Evolutionary conservation across 2,797 vertebrate genomes (phyloP).

Genomic region (Paramormyrops hopkinsi): DNA sequence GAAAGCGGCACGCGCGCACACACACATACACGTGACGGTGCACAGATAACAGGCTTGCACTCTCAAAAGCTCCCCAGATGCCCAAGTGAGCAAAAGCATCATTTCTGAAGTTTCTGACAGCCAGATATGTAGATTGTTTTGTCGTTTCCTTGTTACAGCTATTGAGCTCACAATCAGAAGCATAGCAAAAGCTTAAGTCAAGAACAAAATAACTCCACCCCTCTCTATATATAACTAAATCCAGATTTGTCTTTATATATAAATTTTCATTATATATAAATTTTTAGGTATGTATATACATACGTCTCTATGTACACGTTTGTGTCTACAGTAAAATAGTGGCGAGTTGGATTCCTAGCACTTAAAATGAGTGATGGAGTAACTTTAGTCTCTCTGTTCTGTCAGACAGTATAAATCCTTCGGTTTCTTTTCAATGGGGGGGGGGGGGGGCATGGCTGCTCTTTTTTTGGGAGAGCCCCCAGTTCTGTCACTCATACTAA

Average conservation of each 20-base stretch:
- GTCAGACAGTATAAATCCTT: neutral
- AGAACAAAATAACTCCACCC: slow-evolving; percentile 62
- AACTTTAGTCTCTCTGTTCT: slow-evolving; percentile 26
- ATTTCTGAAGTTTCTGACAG: neutral
- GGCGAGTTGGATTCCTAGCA: slow-evolving; percentile 61
- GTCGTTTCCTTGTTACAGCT: slow-evolving; percentile 25
- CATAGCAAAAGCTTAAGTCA: slow-evolving; percentile 51
- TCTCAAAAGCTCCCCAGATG: neutral
- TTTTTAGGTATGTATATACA: slow-evolving; percentile 63
- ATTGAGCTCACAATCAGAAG: slow-evolving; percentile 26
- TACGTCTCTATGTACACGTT: slow-evolving; percentile 62
- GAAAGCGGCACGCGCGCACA: neutral
- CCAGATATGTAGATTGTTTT: neutral
- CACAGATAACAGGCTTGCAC: neutral
- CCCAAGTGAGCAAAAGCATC: neutral
- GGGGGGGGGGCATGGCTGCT: neutral
- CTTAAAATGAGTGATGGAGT: slow-evolving; percentile 56
- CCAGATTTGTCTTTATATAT: slow-evolving; percentile 61
- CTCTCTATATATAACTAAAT: slow-evolving; percentile 61
- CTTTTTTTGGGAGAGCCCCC: neutral
- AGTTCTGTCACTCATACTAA: neutral
- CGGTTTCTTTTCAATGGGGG: neutral
- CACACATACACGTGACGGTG: neutral
- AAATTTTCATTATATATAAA: slow-evolving; percentile 24
- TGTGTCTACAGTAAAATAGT: slow-evolving; percentile 59